A percentile compares a stretch with the other conserved stretches of the same genome.
phyloP scores from a whole-genome alignment of 2,113 vertebrate genomes.

The Microcebus ravelobensis region DNA sequence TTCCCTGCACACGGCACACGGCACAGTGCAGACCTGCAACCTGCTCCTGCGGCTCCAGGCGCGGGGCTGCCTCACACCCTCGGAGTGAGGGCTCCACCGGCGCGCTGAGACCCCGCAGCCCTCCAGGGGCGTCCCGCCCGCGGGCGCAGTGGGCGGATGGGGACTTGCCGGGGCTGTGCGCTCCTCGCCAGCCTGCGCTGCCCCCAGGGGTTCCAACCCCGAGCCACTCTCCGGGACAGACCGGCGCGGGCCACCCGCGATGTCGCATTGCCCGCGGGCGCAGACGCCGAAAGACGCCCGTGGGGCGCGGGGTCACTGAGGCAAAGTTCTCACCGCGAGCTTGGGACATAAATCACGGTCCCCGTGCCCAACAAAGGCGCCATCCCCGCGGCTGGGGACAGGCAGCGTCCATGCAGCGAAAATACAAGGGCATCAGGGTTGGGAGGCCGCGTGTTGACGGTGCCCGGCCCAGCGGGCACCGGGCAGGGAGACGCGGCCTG shows the following conservation, averaged over 20 bases:
- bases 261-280: neutral
- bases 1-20: fast-evolving
- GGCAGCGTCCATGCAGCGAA: neutral
- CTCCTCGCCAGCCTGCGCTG: neutral
- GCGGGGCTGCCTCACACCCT: fast-evolving
- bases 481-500: fast-evolving
- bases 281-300: slow-evolving; percentile 67
- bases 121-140: neutral
- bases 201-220: neutral
- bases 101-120: neutral
- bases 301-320: slow-evolving; percentile 64
- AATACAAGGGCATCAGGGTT: neutral
- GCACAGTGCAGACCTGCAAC: fast-evolving
- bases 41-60: no score
- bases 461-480: neutral
- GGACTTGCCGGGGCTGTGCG: fast-evolving
- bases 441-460: neutral
- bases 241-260: neutral
- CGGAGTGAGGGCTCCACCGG: no score
- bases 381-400: neutral
- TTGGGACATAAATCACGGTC: slow-evolving; percentile 63
- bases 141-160: fast-evolving
- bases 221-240: neutral
- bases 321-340: slow-evolving; percentile 65
- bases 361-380: slow-evolving; percentile 49